These are phyloP conservation scores for Neostethus bicornis DNA, from an alignment of 2,797 vertebrate genomes.

Conservation along the genomic window DNA sequence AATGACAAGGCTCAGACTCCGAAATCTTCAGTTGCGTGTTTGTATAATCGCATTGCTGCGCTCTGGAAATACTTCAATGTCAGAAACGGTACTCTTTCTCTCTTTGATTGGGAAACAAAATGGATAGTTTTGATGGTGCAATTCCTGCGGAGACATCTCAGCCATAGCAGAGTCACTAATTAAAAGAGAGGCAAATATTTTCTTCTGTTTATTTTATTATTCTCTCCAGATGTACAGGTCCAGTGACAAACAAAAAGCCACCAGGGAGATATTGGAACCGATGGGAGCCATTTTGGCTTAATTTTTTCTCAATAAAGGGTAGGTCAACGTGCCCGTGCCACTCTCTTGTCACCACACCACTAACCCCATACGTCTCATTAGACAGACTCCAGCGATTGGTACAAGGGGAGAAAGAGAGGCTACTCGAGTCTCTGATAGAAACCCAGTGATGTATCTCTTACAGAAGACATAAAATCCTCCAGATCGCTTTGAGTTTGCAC, in stretches of 20 bases:
- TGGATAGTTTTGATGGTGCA: conserved; percentile 36
- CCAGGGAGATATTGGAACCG: conserved; percentile 62
- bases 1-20: background rate
- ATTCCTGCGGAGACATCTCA: conserved; percentile 42
- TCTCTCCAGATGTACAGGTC: conserved; percentile 46
- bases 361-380: conserved; percentile 49
- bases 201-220: conserved; percentile 45
- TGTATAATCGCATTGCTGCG: conserved; percentile 4
- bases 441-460: conserved; percentile 34
- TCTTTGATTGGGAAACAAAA: conserved; percentile 34
- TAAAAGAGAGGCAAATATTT: conserved; percentile 50
- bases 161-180: conserved; percentile 48
- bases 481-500: conserved; percentile 21
- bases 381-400: conserved; percentile 37
- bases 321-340: conserved; percentile 50
- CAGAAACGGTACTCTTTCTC: conserved; percentile 29
- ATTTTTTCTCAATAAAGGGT: conserved; percentile 74
- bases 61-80: conserved; percentile 24
- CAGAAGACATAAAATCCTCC: conserved; percentile 19
- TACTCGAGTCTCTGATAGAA: conserved; percentile 42
- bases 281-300: conserved; percentile 67
- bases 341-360: background rate
- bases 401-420: conserved; percentile 40
- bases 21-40: background rate
- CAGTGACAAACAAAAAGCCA: conserved; percentile 67